Evolutionary conservation across 53 echinoderm and acorn worm genomes (phyloP).

Genomic region (Antedon mediterranea): DNA sequence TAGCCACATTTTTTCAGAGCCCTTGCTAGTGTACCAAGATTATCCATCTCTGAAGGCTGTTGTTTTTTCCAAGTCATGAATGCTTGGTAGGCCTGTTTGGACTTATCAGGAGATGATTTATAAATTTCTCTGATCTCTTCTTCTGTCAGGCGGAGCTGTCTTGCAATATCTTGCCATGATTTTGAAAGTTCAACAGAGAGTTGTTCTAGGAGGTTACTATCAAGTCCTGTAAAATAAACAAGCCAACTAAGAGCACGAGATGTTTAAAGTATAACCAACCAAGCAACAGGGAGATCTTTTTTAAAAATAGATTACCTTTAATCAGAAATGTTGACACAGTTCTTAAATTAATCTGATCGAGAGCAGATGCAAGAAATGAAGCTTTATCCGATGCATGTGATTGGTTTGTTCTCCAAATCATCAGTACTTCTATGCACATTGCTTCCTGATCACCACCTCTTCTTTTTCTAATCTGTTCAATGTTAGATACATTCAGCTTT

Average conservation of each 20-base stretch:
- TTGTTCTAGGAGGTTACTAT: not conserved
- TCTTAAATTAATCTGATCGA: not conserved
- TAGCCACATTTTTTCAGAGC: not conserved
- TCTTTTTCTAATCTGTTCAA: not conserved
- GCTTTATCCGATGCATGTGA: not conserved
- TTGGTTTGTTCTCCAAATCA: not conserved
- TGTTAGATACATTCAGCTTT: not conserved
- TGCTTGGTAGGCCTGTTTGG: slow-evolving; percentile 27
- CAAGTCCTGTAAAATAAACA: not conserved
- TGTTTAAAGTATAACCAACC: no score
- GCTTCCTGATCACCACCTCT: not conserved
- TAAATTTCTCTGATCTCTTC: not conserved
- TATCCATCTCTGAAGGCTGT: slow-evolving; percentile 13
- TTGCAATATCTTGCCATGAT: not conserved
- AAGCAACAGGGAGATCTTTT: no score
- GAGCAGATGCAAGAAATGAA: not conserved
- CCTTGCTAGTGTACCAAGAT: slow-evolving; percentile 21
- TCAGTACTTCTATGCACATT: not conserved
- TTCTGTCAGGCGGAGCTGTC: not conserved
- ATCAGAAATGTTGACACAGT: not conserved
- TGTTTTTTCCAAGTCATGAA: slow-evolving; percentile 25
- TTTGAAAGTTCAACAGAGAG: not conserved
- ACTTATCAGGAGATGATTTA: not conserved
- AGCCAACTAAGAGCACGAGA: no score
- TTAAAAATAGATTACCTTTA: not conserved